These are phyloP conservation scores for Xenops minutus DNA, from an alignment of 2,797 vertebrate genomes.

Conservation along the genomic window DNA sequence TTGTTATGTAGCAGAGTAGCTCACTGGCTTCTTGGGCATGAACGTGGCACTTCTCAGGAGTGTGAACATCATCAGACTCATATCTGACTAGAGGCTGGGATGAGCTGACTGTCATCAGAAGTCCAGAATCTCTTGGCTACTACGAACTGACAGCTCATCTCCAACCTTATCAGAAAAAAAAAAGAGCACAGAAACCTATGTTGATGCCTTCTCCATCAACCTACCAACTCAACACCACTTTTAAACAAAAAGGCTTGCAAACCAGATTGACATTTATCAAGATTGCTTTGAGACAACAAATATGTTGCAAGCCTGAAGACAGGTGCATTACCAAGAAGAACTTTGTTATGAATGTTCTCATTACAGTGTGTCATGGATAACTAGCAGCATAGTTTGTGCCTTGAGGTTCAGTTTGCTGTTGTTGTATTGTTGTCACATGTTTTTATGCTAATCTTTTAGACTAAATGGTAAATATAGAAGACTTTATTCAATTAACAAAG, in stretches of 20 bases:
- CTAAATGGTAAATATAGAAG: conserved; percentile 40
- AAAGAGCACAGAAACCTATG: neutral
- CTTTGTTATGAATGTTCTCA: conserved; percentile 58
- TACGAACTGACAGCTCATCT: neutral
- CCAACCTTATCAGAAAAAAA: neutral
- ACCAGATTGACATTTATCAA: conserved; percentile 21
- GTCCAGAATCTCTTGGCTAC: neutral
- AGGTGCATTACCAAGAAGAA: conserved; percentile 41
- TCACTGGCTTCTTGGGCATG: neutral
- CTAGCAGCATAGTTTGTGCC: conserved; percentile 23
- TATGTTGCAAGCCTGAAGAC: conserved; percentile 48
- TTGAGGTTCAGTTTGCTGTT: conserved; percentile 49
- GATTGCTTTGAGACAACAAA: conserved; percentile 39
- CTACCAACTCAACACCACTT: neutral
- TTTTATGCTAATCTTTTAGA: conserved; percentile 51
- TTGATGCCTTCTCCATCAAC: neutral
- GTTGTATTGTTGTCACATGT: neutral
- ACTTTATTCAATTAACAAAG: conserved; percentile 47
- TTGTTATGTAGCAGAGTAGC: neutral
- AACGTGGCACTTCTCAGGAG: neutral
- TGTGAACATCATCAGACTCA: neutral
- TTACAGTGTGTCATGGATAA: conserved; percentile 49
- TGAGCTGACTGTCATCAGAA: neutral
- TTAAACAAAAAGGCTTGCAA: conserved; percentile 14
- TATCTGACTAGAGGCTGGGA: neutral